Conservation (phyloP, 2,888 invertebrate genomes). For the Trichogramma evanescens region DNA sequence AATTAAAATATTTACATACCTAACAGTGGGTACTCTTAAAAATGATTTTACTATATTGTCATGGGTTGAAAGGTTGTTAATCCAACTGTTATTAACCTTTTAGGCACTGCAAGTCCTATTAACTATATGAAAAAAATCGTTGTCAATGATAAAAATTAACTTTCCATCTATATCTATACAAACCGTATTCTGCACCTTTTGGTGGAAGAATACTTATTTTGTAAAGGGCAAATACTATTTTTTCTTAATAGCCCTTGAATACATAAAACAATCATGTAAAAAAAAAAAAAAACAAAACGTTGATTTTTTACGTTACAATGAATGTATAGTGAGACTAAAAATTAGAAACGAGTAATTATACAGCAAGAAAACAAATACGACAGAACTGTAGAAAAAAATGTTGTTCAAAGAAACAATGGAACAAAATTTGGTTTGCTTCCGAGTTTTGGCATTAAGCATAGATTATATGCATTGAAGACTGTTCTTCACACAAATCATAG, state of each 20-base stretch:
- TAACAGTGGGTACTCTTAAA: slow-evolving; percentile 25
- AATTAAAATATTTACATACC: slow-evolving; percentile 40
- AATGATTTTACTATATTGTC: slow-evolving; percentile 15
- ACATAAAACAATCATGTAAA: too few relatives aligned
- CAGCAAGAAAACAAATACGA: neutral
- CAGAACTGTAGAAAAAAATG: slow-evolving; percentile 3
- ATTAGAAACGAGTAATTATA: slow-evolving; percentile 5
- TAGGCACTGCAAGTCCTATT: slow-evolving; percentile 11
- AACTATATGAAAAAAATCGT: slow-evolving; percentile 1
- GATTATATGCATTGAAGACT: slow-evolving; percentile 14
- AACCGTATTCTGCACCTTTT: slow-evolving; percentile 1
- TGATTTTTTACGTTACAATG: slow-evolving; percentile 7
- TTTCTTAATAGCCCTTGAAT: neutral
- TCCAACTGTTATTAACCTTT: neutral
- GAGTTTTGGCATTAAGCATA: slow-evolving; percentile 7
- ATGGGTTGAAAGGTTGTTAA: slow-evolving; percentile 20
- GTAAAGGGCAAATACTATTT: neutral
- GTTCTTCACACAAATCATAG: slow-evolving; percentile 12
- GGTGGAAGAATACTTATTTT: neutral
- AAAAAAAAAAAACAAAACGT: neutral
- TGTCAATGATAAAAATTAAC: slow-evolving; percentile 7
- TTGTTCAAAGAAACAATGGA: slow-evolving; percentile 9
- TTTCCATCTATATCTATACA: slow-evolving; percentile 3
- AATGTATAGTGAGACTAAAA: slow-evolving; percentile 8
- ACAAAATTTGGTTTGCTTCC: slow-evolving; percentile 11